Conservation (phyloP, 1,140 invertebrate genomes). For the Probaryconus sp. region DNA sequence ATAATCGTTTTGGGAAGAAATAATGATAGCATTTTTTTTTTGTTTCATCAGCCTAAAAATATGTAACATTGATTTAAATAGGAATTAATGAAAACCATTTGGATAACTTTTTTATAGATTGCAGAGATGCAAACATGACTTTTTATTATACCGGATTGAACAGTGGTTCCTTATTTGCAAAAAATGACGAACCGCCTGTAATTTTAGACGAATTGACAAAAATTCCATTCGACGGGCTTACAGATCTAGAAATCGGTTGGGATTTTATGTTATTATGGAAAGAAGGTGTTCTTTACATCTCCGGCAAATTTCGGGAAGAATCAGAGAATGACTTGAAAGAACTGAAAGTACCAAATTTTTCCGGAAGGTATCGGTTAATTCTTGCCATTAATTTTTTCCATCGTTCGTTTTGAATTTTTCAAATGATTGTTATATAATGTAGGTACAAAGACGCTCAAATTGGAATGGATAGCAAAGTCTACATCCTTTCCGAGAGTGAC, state of each 20-base stretch:
- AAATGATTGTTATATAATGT: slow-evolving; percentile 1
- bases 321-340: slow-evolving; percentile 5
- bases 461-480: slow-evolving; percentile 61
- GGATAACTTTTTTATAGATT: slow-evolving; percentile 2
- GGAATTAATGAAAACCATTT: neutral
- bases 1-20: too few species aligned
- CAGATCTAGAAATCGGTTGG: slow-evolving; percentile 73
- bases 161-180: slow-evolving; percentile 59
- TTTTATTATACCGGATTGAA: slow-evolving; percentile 71
- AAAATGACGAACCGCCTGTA: slow-evolving; percentile 29
- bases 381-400: too few species aligned
- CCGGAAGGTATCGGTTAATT: slow-evolving; percentile 45
- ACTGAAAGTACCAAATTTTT: slow-evolving; percentile 59
- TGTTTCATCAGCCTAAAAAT: too few species aligned
- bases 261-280: slow-evolving; percentile 72
- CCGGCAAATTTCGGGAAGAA: slow-evolving; percentile 52
- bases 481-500: slow-evolving; percentile 61
- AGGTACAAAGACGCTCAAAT: slow-evolving; percentile 66
- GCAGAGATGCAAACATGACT: slow-evolving; percentile 54
- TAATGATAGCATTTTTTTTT: too few species aligned
- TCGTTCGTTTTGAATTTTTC: too few species aligned
- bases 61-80: too few species aligned
- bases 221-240: slow-evolving; percentile 58
- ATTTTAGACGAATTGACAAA: slow-evolving; percentile 62
- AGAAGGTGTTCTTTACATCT: slow-evolving; percentile 62